These are phyloP conservation scores for Ianthella basta DNA, from an alignment of 37 sponge, comb jelly and placozoan genomes.

Conservation along the genomic window DNA sequence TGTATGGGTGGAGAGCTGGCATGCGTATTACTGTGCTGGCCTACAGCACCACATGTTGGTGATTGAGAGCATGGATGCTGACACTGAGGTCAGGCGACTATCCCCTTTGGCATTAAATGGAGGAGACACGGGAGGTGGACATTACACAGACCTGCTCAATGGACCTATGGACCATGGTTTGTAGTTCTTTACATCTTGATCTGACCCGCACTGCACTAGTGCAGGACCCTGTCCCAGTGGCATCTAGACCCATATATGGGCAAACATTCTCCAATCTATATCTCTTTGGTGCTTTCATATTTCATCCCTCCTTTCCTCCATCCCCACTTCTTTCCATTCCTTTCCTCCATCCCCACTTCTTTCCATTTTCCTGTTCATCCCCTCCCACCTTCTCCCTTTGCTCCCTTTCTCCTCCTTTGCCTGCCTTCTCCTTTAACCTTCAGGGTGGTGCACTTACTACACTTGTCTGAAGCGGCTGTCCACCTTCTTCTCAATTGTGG, in stretches of 20 bases:
- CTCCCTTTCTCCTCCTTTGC: too few species aligned
- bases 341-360: too few species aligned
- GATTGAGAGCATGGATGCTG: conserved; percentile 90
- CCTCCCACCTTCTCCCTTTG: too few species aligned
- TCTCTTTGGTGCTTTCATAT: too few species aligned
- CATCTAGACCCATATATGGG: too few species aligned
- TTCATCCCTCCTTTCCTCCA: too few species aligned
- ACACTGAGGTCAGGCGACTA: conserved; percentile 83
- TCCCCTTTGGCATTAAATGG: conserved; percentile 90
- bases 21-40: conserved; percentile 68
- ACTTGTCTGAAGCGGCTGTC: conserved; percentile 91
- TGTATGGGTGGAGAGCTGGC: conserved; percentile 52
- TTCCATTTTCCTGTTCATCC: too few species aligned
- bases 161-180: conserved; percentile 97
- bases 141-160: conserved; percentile 88
- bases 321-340: too few species aligned
- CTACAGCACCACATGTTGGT: conserved; percentile 82
- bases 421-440: too few species aligned
- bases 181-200: not conserved
- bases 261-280: too few species aligned
- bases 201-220: not conserved
- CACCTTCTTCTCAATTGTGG: conserved; percentile 82
- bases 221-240: too few species aligned
- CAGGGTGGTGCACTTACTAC: conserved; percentile 92
- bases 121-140: conserved; percentile 67